Evolutionary conservation across 1,140 invertebrate species (phyloP).

Genomic region (Rhyacophila brunnea): DNA sequence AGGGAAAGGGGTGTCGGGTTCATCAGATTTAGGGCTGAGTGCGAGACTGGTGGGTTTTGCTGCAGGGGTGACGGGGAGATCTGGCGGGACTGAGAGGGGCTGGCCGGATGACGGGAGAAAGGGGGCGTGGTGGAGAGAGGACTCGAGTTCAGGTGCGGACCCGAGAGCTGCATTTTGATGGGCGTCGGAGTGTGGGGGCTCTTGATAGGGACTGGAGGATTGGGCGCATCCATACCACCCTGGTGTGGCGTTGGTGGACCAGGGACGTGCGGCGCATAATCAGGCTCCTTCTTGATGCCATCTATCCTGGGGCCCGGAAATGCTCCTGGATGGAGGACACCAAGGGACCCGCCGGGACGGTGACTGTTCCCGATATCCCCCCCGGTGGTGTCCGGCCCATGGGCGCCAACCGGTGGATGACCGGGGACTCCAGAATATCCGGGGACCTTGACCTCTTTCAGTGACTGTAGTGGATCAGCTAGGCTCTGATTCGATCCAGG

Average conservation of each 20-base stretch:
- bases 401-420: conserved; percentile 15
- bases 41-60: conserved; percentile 51
- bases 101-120: conserved; percentile 51
- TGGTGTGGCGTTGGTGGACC: conserved; percentile 46
- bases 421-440: conserved; percentile 58
- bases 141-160: conserved; percentile 43
- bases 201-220: conserved; percentile 45
- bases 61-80: conserved; percentile 54
- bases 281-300: conserved; percentile 75
- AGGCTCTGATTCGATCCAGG: conserved; percentile 55
- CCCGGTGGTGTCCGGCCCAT: conserved; percentile 28
- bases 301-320: conserved; percentile 62
- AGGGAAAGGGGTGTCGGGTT: conserved; percentile 61
- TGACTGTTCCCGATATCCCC: conserved; percentile 49
- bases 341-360: conserved; percentile 45
- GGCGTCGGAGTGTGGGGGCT: conserved; percentile 53
- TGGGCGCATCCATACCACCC: conserved; percentile 43
- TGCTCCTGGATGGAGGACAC: conserved; percentile 43
- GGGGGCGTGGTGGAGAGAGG: conserved; percentile 49
- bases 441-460: conserved; percentile 79
- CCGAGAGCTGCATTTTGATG: conserved; percentile 48
- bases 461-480: conserved; percentile 70
- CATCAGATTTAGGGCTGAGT: conserved; percentile 61
- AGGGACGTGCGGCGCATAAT: conserved; percentile 52
- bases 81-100: conserved; percentile 47